Conservation (phyloP, 2,113 vertebrate species). For the Sinocyclocheilus maitianheensis region DNA sequence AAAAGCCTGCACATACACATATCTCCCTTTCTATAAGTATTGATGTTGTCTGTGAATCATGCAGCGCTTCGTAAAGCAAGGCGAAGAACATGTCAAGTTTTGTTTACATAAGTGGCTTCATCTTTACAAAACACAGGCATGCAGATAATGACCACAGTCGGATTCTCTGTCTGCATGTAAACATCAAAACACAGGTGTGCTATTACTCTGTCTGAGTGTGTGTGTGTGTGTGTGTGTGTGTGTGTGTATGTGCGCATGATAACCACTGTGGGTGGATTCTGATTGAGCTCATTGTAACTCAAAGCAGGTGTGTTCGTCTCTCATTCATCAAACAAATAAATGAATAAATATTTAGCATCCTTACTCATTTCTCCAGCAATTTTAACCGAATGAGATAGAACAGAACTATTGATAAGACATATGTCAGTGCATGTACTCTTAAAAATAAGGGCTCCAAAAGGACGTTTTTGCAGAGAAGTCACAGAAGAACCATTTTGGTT, state of each 20-base stretch:
- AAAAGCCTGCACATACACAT: not conserved
- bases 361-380: constrained; percentile 6
- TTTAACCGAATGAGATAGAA: not conserved
- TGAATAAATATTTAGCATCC: constrained; percentile 39
- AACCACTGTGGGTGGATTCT: not conserved
- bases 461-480: no score
- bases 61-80: constrained; percentile 22
- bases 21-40: not conserved
- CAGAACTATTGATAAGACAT: constrained; percentile 15
- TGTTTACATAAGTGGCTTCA: constrained; percentile 41
- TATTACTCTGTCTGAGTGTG: constrained; percentile 6
- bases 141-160: constrained; percentile 45
- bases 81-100: constrained; percentile 43
- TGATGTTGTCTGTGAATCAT: not conserved
- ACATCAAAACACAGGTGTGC: constrained; percentile 47
- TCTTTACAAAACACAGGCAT: constrained; percentile 49
- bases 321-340: constrained; percentile 29
- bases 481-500: no score
- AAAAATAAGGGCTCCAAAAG: no score
- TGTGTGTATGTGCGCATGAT: not conserved
- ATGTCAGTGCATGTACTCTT: not conserved
- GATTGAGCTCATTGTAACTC: constrained; percentile 20
- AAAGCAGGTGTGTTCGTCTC: constrained; percentile 20
- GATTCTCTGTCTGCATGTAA: constrained; percentile 9
- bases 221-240: not conserved